A percentile compares a stretch with the other conserved stretches of the same genome.
Conservation (phyloP, 2,797 vertebrate genomes). For the Agapornis canus region DNA sequence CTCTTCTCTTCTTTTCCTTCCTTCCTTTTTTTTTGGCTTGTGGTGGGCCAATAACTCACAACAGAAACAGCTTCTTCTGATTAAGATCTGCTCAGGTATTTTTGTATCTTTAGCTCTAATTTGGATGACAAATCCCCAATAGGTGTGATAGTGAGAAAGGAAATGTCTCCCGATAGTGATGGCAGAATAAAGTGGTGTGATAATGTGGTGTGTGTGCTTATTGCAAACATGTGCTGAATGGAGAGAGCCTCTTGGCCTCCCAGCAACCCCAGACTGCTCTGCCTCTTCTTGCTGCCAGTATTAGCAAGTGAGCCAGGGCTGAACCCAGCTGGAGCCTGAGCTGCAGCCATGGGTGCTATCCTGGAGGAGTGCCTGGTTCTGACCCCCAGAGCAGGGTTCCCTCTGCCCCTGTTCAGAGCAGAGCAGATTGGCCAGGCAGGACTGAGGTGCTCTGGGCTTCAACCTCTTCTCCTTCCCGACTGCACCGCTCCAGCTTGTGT, state of each 20-base stretch:
- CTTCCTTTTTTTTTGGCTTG: neutral
- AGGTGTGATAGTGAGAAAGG: neutral
- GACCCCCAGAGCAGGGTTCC: accelerated
- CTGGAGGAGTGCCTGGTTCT: neutral
- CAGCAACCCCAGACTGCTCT: neutral
- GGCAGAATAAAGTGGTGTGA: slow-evolving; percentile 5
- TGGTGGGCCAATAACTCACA: neutral
- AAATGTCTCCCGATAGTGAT: neutral
- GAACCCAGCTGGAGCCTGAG: neutral
- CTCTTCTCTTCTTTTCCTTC: neutral
- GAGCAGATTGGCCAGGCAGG: neutral
- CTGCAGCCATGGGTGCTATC: neutral
- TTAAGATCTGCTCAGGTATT: slow-evolving; percentile 38
- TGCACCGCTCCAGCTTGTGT: neutral
- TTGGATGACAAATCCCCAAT: slow-evolving; percentile 35
- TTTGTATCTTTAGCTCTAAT: slow-evolving; percentile 36
- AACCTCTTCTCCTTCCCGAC: accelerated
- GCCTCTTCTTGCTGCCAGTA: neutral
- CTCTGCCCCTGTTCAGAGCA: neutral
- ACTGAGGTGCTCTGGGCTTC: neutral
- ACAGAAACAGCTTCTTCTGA: slow-evolving; percentile 25
- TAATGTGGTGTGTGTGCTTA: neutral
- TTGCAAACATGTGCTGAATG: neutral
- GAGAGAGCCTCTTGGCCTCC: neutral
- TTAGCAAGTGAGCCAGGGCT: accelerated